Conservation (phyloP, 2,888 invertebrate genomes). For the Rhagonycha lutea region DNA sequence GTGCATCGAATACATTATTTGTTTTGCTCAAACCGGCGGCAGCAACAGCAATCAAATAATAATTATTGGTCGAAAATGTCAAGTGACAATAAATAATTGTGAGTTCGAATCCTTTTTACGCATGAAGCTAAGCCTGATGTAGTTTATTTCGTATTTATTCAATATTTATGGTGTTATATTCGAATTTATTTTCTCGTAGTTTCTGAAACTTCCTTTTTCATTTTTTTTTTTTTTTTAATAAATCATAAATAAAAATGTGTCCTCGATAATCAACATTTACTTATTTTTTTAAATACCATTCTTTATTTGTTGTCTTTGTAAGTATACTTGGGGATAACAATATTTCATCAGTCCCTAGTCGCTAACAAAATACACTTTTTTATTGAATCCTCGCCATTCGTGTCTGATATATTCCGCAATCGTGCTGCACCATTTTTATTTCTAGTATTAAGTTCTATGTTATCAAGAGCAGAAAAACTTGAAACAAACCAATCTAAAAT, state of each 20-base stretch:
- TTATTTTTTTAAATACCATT: not conserved
- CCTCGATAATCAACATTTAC: not conserved
- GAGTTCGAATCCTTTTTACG: not conserved
- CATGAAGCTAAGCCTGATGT: not conserved
- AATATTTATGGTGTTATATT: too few species aligned
- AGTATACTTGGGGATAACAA: not conserved
- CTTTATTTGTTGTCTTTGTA: not conserved
- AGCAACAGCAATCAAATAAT: not conserved
- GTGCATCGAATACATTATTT: not conserved
- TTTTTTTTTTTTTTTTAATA: not conserved
- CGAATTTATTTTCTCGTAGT: not conserved
- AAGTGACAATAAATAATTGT: not conserved
- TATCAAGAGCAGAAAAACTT: not conserved
- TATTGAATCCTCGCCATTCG: not conserved
- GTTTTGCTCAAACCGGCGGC: not conserved
- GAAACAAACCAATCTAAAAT: not conserved
- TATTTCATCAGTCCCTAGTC: not conserved
- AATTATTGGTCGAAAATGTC: not conserved
- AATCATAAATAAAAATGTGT: not conserved
- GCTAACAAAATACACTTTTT: not conserved
- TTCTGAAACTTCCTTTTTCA: too few species aligned
- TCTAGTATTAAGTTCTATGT: not conserved
- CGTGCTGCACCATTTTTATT: not conserved
- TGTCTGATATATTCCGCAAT: not conserved
- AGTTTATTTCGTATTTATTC: not conserved